Evolutionary conservation across 2,113 vertebrate genomes (phyloP).

Genomic region (Dascyllus trimaculatus): DNA sequence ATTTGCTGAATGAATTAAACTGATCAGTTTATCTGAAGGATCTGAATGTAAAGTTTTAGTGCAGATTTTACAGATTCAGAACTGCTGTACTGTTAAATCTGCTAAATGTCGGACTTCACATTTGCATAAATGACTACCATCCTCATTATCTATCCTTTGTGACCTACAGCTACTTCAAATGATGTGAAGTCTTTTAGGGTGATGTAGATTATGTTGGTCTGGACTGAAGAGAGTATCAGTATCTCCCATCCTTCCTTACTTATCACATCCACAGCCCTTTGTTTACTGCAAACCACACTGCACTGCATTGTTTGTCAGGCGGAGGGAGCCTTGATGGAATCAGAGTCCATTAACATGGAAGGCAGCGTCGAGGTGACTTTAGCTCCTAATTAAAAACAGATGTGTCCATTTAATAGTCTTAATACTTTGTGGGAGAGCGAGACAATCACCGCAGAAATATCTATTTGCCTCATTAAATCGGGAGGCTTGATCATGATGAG

Average conservation of each 20-base stretch:
- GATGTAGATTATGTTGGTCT: not conserved
- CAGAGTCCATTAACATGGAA: conserved; percentile 87
- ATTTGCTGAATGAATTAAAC: not conserved
- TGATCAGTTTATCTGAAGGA: not conserved
- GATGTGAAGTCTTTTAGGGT: not conserved
- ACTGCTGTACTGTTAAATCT: too few relatives aligned
- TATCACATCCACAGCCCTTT: conserved; percentile 54
- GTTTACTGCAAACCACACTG: conserved; percentile 58
- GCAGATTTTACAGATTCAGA: too few relatives aligned
- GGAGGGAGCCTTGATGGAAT: conserved; percentile 78
- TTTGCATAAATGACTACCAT: not conserved
- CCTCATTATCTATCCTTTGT: not conserved
- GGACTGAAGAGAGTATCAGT: not conserved
- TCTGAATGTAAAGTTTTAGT: too few relatives aligned
- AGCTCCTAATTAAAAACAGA: conserved; percentile 90
- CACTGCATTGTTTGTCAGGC: conserved; percentile 71
- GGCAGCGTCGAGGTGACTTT: conserved; percentile 87
- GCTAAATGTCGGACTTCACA: too few relatives aligned
- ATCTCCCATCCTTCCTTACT: not conserved
- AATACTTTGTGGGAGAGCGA: conserved; percentile 89
- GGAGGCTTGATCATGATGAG: conserved; percentile 87
- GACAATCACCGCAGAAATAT: conserved; percentile 87
- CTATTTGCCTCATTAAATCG: conserved; percentile 88
- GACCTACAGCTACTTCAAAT: not conserved
- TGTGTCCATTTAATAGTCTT: conserved; percentile 91